Base-by-base conservation (phyloP, 2,113 vertebrate genomes). In the Beaufortia kweichowensis region DNA sequence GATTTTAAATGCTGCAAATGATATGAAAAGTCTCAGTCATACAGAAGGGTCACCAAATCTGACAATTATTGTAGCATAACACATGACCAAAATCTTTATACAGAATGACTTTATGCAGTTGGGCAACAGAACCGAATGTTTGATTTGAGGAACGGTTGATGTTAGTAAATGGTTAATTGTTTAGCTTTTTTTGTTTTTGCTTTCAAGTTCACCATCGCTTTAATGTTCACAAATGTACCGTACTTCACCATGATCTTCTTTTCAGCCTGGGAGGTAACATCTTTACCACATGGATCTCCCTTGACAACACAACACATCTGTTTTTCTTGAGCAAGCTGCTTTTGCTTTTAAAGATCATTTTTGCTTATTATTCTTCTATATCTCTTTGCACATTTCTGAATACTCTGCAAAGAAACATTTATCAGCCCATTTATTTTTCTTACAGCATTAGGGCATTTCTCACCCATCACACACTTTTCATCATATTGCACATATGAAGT, bases 231-330 rank as follows among this genome's bases (percentile, higher is more conserved):
- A 17, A 67, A 60, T 67, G 12, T n/a, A 17, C 41, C 2, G 50
- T 39, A 57, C 29, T 77, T 68, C 17, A 69, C 61, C 48, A 23
- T 75, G 65, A 14, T 46, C 23, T 62, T 55, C 24, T 29, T 31
- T 26, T 41, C 57, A 55, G 33, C 66, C 17, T 1, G 1, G 10
- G 17, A 64, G 39, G 28, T 65, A 67, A 35, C 57, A 23, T 68
- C 39, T 60, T 68, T 69, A 59, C 43, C 64, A 77, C 75, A 69
- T 68, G 66, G 14, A 66, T 57, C 10, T 21, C 29, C 12, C 11
- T 61, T 21, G 15, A 14, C 29, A 61, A 66, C 10, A 62, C 74
- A 59, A 46, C 71, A 46, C 71, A 75, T 79, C 71, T 80, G 64
- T 26, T 64, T 62, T 75, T 29, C 10, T 39, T 55, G 43, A 41